Conservation (phyloP, 2,113 vertebrate genomes). For the Anguilla rostrata region DNA sequence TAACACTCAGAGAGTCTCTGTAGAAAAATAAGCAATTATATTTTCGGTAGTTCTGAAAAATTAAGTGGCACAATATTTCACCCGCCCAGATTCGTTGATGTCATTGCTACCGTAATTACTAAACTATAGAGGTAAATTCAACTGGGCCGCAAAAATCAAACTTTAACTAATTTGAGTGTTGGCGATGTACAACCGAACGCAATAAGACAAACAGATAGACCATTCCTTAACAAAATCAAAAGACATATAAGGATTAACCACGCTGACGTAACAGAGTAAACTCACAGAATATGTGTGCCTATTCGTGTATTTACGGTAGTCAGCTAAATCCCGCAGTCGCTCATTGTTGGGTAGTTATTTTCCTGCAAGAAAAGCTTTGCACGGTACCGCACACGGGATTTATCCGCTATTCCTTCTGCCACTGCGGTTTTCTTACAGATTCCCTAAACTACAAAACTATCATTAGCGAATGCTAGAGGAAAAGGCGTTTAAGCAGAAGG, state of each 20-base stretch:
- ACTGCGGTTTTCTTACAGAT: slow-evolving; percentile 30
- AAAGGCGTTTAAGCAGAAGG: neutral
- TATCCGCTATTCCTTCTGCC: slow-evolving; percentile 39
- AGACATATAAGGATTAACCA: neutral
- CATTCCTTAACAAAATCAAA: neutral
- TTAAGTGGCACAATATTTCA: neutral
- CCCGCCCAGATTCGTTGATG: neutral
- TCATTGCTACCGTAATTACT: slow-evolving; percentile 19
- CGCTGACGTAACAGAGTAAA: neutral
- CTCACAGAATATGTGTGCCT: slow-evolving; percentile 18
- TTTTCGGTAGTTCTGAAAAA: neutral
- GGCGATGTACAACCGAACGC: neutral
- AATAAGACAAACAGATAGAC: neutral
- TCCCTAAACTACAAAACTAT: neutral
- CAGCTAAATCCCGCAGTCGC: slow-evolving; percentile 49
- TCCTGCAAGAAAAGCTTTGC: slow-evolving; percentile 42
- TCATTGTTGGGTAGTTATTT: slow-evolving; percentile 44
- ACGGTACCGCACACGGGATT: slow-evolving; percentile 36
- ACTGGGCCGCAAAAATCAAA: neutral
- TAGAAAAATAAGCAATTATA: neutral
- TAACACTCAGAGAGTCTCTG: neutral
- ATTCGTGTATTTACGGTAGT: slow-evolving; percentile 57
- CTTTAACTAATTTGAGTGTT: neutral
- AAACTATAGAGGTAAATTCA: neutral
- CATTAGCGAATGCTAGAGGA: neutral